These are phyloP conservation scores for Ciona savignyi DNA, from an alignment of 23 tunicate genomes.

Conservation along the genomic window DNA sequence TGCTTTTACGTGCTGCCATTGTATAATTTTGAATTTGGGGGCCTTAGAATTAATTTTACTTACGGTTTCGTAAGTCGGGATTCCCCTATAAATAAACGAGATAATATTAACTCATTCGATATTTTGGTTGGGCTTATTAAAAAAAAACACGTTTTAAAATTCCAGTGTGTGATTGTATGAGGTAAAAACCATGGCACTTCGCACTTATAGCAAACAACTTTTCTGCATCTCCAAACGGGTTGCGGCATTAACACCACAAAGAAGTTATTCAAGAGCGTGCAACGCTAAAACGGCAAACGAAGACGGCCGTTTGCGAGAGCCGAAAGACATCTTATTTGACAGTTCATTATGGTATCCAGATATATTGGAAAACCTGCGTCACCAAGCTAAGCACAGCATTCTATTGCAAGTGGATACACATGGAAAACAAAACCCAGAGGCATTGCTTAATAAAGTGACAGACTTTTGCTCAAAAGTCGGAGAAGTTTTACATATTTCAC, in stretches of 20 bases:
- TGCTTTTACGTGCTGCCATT: too few species aligned
- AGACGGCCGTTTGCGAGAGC: not conserved
- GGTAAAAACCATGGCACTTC: not conserved
- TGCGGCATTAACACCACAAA: too few species aligned
- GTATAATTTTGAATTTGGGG: too few species aligned
- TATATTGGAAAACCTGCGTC: not conserved
- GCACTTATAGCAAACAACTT: not conserved
- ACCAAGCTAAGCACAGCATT: not conserved
- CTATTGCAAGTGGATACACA: not conserved
- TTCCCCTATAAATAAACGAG: too few species aligned
- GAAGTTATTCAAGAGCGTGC: too few species aligned
- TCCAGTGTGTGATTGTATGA: too few species aligned
- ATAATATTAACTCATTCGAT: too few species aligned
- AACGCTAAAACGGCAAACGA: too few species aligned
- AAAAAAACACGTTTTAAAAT: too few species aligned
- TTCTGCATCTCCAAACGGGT: not conserved
- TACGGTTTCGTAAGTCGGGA: too few species aligned
- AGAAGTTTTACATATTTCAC: not conserved
- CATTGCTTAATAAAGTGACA: not conserved
- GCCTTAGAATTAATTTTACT: too few species aligned
- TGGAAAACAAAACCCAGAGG: not conserved
- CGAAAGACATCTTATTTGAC: not conserved
- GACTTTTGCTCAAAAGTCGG: not conserved
- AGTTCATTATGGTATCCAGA: not conserved
- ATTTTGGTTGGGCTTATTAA: too few species aligned